Base-by-base conservation (phyloP, 2,797 vertebrate species). In the Siniperca obscura region DNA sequence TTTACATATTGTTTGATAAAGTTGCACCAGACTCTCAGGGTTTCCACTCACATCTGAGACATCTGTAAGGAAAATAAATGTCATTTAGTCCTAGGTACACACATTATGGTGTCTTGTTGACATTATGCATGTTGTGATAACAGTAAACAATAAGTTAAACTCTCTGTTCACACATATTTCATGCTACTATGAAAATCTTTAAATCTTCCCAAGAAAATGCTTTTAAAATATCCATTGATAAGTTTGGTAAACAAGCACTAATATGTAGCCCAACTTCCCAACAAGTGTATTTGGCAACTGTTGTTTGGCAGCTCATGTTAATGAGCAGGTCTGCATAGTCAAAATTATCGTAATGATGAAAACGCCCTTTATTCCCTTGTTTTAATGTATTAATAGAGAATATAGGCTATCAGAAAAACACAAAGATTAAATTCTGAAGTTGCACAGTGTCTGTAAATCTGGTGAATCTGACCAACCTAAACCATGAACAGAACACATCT, bases 1-100 rank as follows among this genome's bases (percentile, higher is more conserved):
- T 59, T 59, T 70, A 72, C 30, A 74, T n/a, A 46, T 19, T 25
- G 14, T 25, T 10, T 67, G 64, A 55, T 55, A 74, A 46, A 55
- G 71, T 17, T 46, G 44, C 55, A 53, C 27, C 65, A 69, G n/a
- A 48, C 22, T 22, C 4, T 25, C 11, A 71, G 40, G 40, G 17
- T 62, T 44, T 36, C 3, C 30, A 8, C 2, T 1, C 52, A 65
- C 59, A 79, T 74, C 46, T 68, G 44, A 13, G 30, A 25, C 7
- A 66, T 69, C 17, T 30, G 1, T 30, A 4, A 48, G 6, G 70
- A 34, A 38, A 69, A 14, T 17, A 25, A 40, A 27, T 44, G 62
- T n/a, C 12, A 8, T 38, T 19, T 59, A n/a, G 48, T 36, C 11
- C 0, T 53, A 38, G 55, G 50, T n/a, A 25, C 7, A 38, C 57